phyloP scores from a whole-genome alignment of 2,888 invertebrate genomes.

The Camptogramma bilineatum region DNA sequence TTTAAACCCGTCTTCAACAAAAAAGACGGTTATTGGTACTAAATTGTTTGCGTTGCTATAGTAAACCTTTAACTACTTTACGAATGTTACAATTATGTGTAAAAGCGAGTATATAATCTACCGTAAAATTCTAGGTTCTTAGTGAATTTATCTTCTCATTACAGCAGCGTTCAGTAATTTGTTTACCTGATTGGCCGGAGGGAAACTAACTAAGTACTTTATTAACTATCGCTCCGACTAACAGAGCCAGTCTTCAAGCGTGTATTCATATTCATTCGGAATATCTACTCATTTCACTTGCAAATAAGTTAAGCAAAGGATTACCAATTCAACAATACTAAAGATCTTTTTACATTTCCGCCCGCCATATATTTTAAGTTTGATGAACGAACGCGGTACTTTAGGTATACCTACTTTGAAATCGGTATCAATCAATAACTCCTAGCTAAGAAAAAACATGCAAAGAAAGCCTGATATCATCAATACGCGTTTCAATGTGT shows the following conservation, averaged over 20 bases:
- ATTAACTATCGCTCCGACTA: constrained; percentile 19
- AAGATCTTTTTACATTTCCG: constrained; percentile 9
- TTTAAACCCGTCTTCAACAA: constrained; percentile 1
- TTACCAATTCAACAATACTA: constrained; percentile 20
- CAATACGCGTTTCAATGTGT: background rate
- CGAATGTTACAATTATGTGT: constrained; percentile 13
- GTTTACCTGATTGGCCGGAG: constrained; percentile 34
- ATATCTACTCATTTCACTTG: constrained; percentile 28
- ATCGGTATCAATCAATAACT: no score
- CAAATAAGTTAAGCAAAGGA: constrained; percentile 25
- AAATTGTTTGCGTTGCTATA: constrained; percentile 9
- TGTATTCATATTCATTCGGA: constrained; percentile 25
- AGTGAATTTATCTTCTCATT: constrained; percentile 24
- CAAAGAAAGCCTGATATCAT: background rate
- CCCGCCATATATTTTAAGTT: no score
- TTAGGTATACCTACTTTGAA: no score
- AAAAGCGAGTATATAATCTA: background rate
- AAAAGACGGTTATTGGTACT: constrained; percentile 7
- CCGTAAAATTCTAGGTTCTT: background rate
- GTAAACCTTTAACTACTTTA: constrained; percentile 4
- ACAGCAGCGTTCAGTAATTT: constrained; percentile 26
- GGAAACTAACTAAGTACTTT: constrained; percentile 25
- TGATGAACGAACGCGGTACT: no score
- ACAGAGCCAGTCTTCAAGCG: constrained; percentile 25
- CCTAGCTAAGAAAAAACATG: background rate